Evolutionary conservation across 2,113 vertebrate species (phyloP).

Genomic region (Neolamprologus tretocephalus): DNA sequence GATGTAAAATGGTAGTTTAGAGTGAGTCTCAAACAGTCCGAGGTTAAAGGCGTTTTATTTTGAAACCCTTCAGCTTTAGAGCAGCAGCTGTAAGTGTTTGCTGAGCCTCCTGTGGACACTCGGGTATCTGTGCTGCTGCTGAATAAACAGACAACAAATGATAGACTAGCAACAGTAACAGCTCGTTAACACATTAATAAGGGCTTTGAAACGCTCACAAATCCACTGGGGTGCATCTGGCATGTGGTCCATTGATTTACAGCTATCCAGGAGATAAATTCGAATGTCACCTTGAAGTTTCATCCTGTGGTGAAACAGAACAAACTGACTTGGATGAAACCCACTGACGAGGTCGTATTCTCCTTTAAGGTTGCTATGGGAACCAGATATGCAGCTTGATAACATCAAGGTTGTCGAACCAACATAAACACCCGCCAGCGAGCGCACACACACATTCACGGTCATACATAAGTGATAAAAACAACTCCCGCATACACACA

Average conservation of each 20-base stretch:
- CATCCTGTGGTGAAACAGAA: neutral
- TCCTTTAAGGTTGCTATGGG: neutral
- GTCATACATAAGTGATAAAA: neutral
- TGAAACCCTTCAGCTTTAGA: neutral
- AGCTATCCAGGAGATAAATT: neutral
- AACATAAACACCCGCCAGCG: neutral
- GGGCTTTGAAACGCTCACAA: neutral
- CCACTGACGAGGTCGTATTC: neutral
- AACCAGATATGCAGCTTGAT: neutral
- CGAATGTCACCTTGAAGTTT: neutral
- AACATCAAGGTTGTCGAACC: constrained; percentile 5
- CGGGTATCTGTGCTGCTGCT: neutral
- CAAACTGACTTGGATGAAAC: neutral
- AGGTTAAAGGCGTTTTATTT: neutral
- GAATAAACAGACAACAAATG: neutral
- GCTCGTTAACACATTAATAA: neutral
- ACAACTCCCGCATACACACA: neutral
- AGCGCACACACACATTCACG: neutral
- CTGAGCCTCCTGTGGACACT: neutral
- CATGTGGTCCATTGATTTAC: neutral
- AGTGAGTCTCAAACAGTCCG: neutral
- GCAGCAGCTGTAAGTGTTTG: neutral
- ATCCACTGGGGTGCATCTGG: neutral
- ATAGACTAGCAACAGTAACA: neutral
- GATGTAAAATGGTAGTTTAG: neutral